phyloP scores from a whole-genome alignment of 2,888 invertebrate genomes.

The Tiliacea aurago region DNA sequence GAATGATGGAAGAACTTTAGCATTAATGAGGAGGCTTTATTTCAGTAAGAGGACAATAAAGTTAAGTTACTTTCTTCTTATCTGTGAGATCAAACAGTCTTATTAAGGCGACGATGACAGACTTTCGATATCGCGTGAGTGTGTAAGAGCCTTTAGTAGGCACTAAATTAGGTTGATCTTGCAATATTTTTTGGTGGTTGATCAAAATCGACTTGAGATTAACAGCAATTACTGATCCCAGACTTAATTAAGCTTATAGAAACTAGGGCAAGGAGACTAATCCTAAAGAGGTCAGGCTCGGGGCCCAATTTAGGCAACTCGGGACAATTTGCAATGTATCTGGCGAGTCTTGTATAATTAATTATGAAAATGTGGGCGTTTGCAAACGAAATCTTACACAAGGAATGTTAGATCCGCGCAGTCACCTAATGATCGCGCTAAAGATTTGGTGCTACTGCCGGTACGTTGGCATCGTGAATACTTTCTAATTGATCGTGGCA shows the following conservation, averaged over 20 bases:
- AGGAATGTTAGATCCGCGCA: conserved; percentile 35
- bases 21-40: not conserved
- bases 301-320: too few relatives aligned
- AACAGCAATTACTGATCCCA: not conserved
- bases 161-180: too few relatives aligned
- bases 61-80: too few relatives aligned
- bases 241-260: conserved; percentile 7
- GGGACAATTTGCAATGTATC: conserved; percentile 11
- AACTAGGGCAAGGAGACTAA: conserved; percentile 18
- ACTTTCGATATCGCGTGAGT: too few relatives aligned
- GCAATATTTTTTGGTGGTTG: not conserved
- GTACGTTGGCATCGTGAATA: conserved; percentile 28
- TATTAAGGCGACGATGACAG: too few relatives aligned
- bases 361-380: conserved; percentile 6
- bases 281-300: conserved; percentile 11
- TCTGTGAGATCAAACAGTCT: too few relatives aligned
- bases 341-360: not conserved
- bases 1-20: too few relatives aligned
- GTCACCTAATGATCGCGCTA: conserved; percentile 44
- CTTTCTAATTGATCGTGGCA: conserved; percentile 56
- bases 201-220: not conserved
- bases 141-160: too few relatives aligned
- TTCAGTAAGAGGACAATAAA: not conserved
- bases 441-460: conserved; percentile 32
- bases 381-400: not conserved